Percentiles rank a stretch among this genome's conserved stretches.
Evolutionary conservation across 2,888 invertebrate genomes (phyloP).

Genomic region (Leuctra nigra): DNA sequence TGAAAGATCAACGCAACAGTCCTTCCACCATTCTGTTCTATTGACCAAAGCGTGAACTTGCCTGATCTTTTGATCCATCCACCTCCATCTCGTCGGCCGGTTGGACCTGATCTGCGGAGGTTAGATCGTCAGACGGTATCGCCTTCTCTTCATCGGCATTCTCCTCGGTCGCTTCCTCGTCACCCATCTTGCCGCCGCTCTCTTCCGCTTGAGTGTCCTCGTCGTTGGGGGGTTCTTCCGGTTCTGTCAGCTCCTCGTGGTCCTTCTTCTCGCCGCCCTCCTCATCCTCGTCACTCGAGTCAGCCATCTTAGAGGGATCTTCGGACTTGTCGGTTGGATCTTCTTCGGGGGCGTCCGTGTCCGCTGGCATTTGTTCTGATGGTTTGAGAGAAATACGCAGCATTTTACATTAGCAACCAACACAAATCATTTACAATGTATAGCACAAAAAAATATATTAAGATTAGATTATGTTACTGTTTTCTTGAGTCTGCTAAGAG

Average conservation of each 20-base stretch:
- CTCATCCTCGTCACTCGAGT: constrained; percentile 12
- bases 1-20: no score
- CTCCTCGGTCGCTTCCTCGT: constrained; percentile 35
- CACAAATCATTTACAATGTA: no score
- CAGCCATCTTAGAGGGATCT: not conserved
- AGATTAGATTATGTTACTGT: no score
- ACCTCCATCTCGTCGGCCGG: constrained; percentile 35
- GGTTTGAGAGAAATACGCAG: no score
- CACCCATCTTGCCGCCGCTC: constrained; percentile 36
- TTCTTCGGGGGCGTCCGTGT: constrained; percentile 43
- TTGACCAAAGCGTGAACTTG: constrained; percentile 31
- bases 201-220: constrained; percentile 39
- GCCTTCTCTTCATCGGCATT: constrained; percentile 37
- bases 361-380: constrained; percentile 2
- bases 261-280: constrained; percentile 34
- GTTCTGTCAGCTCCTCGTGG: constrained; percentile 39
- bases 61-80: constrained; percentile 44
- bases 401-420: no score
- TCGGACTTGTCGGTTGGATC: constrained; percentile 32
- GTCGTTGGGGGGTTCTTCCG: constrained; percentile 38
- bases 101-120: constrained; percentile 26
- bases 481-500: no score
- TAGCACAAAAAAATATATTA: no score
- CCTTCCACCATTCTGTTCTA: no score
- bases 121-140: constrained; percentile 42